phyloP scores from a whole-genome alignment of 2,797 vertebrate species.

The Myotis vivesi region DNA sequence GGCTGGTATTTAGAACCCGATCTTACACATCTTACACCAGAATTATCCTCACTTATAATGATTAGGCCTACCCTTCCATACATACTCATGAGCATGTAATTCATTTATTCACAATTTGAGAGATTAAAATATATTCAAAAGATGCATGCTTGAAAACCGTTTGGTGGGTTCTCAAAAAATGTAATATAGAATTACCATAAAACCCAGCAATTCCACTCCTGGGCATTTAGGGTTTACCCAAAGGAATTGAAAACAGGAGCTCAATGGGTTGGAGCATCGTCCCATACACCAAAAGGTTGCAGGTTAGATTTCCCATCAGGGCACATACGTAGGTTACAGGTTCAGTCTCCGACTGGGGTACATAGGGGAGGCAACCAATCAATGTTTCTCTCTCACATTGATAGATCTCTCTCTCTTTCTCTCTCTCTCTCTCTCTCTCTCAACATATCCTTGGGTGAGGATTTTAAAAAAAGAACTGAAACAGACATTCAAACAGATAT shows the following conservation, averaged over 20 bases:
- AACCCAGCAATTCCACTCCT: background rate
- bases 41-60: background rate
- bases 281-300: background rate
- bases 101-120: conserved; percentile 17
- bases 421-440: background rate
- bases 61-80: background rate
- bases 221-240: background rate
- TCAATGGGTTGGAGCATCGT: background rate
- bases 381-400: background rate
- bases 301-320: background rate
- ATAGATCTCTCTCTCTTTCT: background rate
- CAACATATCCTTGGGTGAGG: background rate
- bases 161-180: background rate
- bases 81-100: background rate
- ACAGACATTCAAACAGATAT: background rate
- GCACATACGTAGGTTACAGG: background rate
- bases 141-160: background rate
- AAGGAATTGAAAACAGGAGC: background rate
- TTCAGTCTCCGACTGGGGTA: background rate
- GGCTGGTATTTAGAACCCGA: background rate
- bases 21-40: background rate
- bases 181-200: background rate
- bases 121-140: conserved; percentile 22
- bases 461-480: background rate
- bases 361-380: background rate